Evolutionary conservation across 2,888 invertebrate genomes (phyloP).

Genomic region (Drosophila emarginata): DNA sequence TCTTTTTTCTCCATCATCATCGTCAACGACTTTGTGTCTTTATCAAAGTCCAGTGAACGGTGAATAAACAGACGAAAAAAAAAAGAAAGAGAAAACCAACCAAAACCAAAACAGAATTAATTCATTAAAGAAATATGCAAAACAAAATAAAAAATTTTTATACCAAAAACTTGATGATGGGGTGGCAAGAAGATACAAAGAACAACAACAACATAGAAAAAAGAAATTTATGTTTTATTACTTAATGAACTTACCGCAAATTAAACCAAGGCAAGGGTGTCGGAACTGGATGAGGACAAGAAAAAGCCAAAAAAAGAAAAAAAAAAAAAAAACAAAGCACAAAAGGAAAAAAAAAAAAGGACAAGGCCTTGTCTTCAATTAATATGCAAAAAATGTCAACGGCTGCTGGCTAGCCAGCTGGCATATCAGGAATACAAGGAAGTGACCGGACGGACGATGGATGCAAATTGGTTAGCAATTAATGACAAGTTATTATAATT

Average conservation of each 20-base stretch:
- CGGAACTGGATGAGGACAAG: conserved; percentile 15
- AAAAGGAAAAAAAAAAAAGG: conserved; percentile 15
- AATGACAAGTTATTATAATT: conserved; percentile 43
- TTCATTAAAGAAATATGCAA: conserved; percentile 81
- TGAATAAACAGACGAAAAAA: conserved; percentile 72
- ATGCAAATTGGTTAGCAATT: conserved; percentile 72
- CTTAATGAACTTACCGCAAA: conserved; percentile 80
- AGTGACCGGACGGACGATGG: conserved; percentile 45
- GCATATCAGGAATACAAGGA: conserved; percentile 20
- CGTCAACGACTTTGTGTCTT: conserved; percentile 71
- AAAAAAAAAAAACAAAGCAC: neutral
- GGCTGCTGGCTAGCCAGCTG: conserved; percentile 57
- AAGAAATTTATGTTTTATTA: conserved; percentile 78
- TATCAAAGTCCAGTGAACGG: conserved; percentile 75
- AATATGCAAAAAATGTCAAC: conserved; percentile 80
- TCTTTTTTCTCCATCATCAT: conserved; percentile 55
- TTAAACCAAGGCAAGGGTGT: conserved; percentile 60
- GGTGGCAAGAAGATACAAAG: conserved; percentile 20
- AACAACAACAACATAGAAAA: conserved; percentile 26
- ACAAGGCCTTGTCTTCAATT: conserved; percentile 68
- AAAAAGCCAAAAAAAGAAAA: conserved; percentile 12
- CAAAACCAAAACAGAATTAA: conserved; percentile 80
- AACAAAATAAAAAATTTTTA: conserved; percentile 60
- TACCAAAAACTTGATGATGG: conserved; percentile 57
- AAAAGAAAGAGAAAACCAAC: conserved; percentile 52